A percentile compares a stretch with the other conserved stretches of the same genome.
Evolutionary conservation across 2,113 vertebrate species (phyloP).

Genomic region (Felis chaus): DNA sequence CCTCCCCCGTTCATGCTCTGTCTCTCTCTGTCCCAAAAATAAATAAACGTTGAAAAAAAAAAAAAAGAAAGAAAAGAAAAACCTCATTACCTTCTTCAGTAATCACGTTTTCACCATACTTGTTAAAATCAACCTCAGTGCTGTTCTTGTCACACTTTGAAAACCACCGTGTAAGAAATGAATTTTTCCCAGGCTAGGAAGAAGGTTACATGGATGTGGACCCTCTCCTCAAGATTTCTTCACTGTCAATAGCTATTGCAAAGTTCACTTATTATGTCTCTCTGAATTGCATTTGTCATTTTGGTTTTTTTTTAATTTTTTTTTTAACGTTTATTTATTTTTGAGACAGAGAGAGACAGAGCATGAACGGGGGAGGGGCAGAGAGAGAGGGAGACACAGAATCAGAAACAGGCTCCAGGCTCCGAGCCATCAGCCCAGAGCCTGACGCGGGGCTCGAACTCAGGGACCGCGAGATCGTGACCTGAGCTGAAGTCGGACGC

Average conservation of each 20-base stretch:
- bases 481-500: too few relatives aligned
- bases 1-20: too few relatives aligned
- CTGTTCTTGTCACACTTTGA: neutral
- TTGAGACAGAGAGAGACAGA: too few relatives aligned
- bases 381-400: too few relatives aligned
- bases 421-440: too few relatives aligned
- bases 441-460: rapidly evolving
- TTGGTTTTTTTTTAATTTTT: too few relatives aligned
- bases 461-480: too few relatives aligned
- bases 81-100: neutral
- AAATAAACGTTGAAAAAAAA: too few relatives aligned
- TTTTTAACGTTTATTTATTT: too few relatives aligned
- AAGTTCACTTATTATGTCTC: neutral
- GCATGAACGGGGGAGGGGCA: too few relatives aligned
- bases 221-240: neutral
- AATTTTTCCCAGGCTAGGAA: neutral
- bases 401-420: too few relatives aligned
- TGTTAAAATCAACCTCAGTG: neutral
- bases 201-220: neutral
- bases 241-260: neutral
- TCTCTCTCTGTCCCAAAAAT: too few relatives aligned
- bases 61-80: neutral
- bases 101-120: neutral
- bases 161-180: neutral
- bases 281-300: neutral